Evolutionary conservation across 2,113 vertebrate genomes (phyloP), one percentile per base, ranked within the genome.

Genomic region (Pomatorhinus ruficollis): DNA sequence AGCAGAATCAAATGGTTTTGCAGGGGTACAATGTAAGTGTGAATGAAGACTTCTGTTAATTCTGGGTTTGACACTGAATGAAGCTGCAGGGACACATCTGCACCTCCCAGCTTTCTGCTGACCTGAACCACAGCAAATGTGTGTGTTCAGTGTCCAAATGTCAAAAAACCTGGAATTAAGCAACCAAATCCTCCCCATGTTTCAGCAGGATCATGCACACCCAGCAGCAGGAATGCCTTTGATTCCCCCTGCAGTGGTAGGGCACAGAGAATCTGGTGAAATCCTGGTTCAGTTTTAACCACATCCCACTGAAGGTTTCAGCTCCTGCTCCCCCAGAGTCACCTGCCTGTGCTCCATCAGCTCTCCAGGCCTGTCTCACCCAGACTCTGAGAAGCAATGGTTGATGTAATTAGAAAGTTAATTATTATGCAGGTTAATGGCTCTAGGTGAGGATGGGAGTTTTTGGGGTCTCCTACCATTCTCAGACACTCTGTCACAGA

Each of bases 401-500:
- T 5, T 76, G 24, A 10, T 27, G 68, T 33, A 39, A 56, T 35
- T 53, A 87, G 40, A 3, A 76, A 71, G 69, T 37, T 6, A 76
- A 57, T 57, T 5, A 15, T 2, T 7, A 10, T 14, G 49, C 65
- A 74, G 45, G 27, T 37, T 57, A 72, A 23, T 30, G 39, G n/a
- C 24, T 69, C 21, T 20, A 5, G 25, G 33, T 44, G 53, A 76
- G 39, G 4, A 15, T 27, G 47, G 25, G 77, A 52, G 12, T 31
- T 70, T 12, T 6, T 4, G 5, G 33, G 21, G 14, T 25, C 28
- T 57, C 99, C 94, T 94, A 99, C 99, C 99, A 0, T 97, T 95
- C 87, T 99, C 99, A 97, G 97, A 98, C 15, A 99, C 98, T 96
- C 98, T 98, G 84, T 99, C 98, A 96, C 99, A 99, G 87, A 99